A percentile compares a stretch with the other conserved stretches of the same genome.
Conservation (phyloP, 2,888 invertebrate species). For the Hoplodrina ambigua region DNA sequence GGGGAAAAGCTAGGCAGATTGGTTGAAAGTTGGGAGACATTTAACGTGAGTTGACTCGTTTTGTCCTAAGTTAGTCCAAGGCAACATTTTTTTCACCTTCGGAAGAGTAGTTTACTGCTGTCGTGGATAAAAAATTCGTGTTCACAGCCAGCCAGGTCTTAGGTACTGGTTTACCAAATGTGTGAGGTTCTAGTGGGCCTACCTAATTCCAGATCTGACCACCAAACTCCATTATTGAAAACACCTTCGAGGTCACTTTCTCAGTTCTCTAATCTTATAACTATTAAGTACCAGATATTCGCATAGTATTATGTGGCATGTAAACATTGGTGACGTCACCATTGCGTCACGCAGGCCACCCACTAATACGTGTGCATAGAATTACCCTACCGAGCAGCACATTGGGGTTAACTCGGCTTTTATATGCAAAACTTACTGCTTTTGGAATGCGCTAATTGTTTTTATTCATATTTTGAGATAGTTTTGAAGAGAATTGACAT, state of each 20-base stretch:
- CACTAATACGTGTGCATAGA: conserved; percentile 12
- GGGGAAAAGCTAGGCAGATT: too few species aligned
- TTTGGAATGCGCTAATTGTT: conserved; percentile 28
- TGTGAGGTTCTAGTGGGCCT: too few species aligned
- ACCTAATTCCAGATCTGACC: neutral
- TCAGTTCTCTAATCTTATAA: neutral
- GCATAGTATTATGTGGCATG: neutral
- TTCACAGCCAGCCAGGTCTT: too few species aligned
- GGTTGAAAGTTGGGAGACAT: too few species aligned
- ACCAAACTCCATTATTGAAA: too few species aligned
- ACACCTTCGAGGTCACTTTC: conserved; percentile 8
- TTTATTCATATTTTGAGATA: conserved; percentile 1
- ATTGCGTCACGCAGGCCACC: conserved; percentile 12
- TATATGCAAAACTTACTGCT: conserved; percentile 33
- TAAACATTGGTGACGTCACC: conserved; percentile 30
- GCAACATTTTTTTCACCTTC: too few species aligned
- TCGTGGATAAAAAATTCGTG: too few species aligned
- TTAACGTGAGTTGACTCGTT: too few species aligned
- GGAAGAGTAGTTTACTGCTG: too few species aligned
- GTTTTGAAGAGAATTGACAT: conserved; percentile 1
- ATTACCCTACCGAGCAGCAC: conserved; percentile 33
- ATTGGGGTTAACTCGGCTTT: conserved; percentile 27
- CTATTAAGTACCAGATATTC: conserved; percentile 5
- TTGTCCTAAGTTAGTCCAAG: too few species aligned
- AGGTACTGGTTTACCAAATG: too few species aligned